Base-by-base conservation (phyloP, 2,113 vertebrate genomes). In the Periophthalmus modestus region DNA sequence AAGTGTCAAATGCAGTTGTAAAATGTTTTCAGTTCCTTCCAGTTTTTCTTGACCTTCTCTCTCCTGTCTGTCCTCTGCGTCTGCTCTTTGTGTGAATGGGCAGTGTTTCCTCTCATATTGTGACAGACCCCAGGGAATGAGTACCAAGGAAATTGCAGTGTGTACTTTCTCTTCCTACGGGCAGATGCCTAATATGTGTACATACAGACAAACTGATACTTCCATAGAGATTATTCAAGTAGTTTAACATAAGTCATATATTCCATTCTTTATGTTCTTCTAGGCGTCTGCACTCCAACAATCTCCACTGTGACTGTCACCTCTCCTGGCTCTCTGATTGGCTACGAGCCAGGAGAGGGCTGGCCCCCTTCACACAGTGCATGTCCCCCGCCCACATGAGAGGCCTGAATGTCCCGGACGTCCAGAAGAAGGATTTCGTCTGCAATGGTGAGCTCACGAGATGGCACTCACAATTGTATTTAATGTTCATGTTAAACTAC, bases 261-360 rank as follows among this genome's bases (percentile, higher is more conserved):
- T 47, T 36, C 21, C 23, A 36, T 34, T n/a, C 33, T 46, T 24
- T 3, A 12, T 15, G 7, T 81, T 68, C 18, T 79, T 59, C 55
- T 82, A 99, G 98, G 74, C 95, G 98, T 54, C 95, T 99, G 47
- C 98, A 99, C 93, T 98, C 96, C 89, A 99, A 99, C 91, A 95
- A 95, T 83, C 95, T 99, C 84, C 94, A 96, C 91, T 99, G 98
- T 14, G 97, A 99, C 93, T 99, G 98, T 80, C 96, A 97, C 93
- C 92, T 99, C 90, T 95, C 97, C 70, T 99, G 98, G 98, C 96
- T 99, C 57, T 98, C 97, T 0, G 98, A 98, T 71, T 99, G 98
- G 98, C 92, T 99, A 86, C 93, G 97, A 33, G 97, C 97, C 87
- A 86, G 98, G 24, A 94, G 95, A 62, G 94, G 95, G 0, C 85